Conservation (phyloP, 2,113 vertebrate genomes). For the Prunella himalayana region DNA sequence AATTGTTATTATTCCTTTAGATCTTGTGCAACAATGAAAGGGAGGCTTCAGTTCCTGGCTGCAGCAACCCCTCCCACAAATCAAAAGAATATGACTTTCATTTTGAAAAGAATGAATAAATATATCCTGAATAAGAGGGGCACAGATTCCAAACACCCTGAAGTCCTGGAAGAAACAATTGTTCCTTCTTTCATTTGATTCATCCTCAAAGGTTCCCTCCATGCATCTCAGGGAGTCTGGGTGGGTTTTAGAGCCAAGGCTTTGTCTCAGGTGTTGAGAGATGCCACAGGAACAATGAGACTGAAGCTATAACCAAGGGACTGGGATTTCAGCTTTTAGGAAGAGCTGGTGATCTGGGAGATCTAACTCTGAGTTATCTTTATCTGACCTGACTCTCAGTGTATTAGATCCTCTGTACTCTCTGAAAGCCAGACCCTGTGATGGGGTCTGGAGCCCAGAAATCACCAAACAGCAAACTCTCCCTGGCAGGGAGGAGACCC, state of each 20-base stretch:
- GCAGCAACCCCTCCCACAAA: constrained; percentile 20
- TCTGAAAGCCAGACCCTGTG: background rate
- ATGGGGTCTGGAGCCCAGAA: background rate
- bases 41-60: background rate
- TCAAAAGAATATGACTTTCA: constrained; percentile 27
- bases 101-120: constrained; percentile 40
- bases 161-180: constrained; percentile 16
- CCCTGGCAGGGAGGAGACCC: background rate
- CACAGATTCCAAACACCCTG: background rate
- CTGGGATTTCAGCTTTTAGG: background rate
- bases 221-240: background rate
- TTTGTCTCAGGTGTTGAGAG: constrained; percentile 26
- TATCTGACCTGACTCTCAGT: background rate
- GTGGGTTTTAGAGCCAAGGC: background rate
- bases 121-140: background rate
- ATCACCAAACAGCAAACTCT: background rate
- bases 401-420: background rate
- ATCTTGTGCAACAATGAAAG: constrained; percentile 33
- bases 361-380: background rate
- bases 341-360: background rate
- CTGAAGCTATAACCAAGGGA: background rate
- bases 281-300: background rate
- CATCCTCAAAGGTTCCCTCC: background rate
- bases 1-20: constrained; percentile 45
- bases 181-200: constrained; percentile 28